Evolutionary conservation across 1,140 invertebrate genomes (phyloP).

Genomic region (Drosophila prosaltans): DNA sequence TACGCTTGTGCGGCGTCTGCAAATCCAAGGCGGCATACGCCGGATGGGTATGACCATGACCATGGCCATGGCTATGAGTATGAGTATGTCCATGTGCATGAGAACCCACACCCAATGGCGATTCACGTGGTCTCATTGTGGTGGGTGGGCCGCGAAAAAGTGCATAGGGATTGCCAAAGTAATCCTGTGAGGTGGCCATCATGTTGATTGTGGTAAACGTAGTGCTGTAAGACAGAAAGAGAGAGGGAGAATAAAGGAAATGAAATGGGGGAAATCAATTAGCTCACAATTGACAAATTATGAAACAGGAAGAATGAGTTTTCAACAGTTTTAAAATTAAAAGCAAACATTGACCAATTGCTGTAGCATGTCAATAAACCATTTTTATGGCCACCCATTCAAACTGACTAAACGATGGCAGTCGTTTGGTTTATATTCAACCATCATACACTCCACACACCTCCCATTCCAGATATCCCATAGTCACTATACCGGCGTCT

Average conservation of each 20-base stretch:
- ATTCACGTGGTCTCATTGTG: slow-evolving; percentile 71
- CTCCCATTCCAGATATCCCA: not conserved
- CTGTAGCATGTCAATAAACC: slow-evolving; percentile 58
- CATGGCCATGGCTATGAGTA: slow-evolving; percentile 44
- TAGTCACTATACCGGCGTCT: not conserved
- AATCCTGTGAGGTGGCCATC: slow-evolving; percentile 82
- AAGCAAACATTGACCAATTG: slow-evolving; percentile 55
- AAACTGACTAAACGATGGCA: slow-evolving; percentile 68
- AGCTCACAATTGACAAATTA: slow-evolving; percentile 55
- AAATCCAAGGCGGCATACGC: slow-evolving; percentile 71
- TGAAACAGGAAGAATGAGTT: slow-evolving; percentile 26
- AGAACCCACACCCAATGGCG: slow-evolving; percentile 62
- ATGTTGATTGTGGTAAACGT: slow-evolving; percentile 44
- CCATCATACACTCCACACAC: not conserved
- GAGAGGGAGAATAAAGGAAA: too few relatives aligned
- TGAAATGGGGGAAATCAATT: slow-evolving; percentile 42
- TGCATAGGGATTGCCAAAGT: slow-evolving; percentile 80
- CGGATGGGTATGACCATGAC: slow-evolving; percentile 49
- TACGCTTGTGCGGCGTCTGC: slow-evolving; percentile 76
- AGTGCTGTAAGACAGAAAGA: slow-evolving; percentile 33
- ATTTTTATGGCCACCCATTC: slow-evolving; percentile 57
- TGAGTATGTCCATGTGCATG: slow-evolving; percentile 57
- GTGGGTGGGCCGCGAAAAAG: slow-evolving; percentile 77
- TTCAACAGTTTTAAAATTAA: slow-evolving; percentile 43
- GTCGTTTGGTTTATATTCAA: slow-evolving; percentile 21